Percentiles rank a stretch among this genome's conserved stretches.
These are phyloP conservation scores for Tinamus major DNA, from an alignment of 2,797 vertebrate genomes.

Conservation along the genomic window DNA sequence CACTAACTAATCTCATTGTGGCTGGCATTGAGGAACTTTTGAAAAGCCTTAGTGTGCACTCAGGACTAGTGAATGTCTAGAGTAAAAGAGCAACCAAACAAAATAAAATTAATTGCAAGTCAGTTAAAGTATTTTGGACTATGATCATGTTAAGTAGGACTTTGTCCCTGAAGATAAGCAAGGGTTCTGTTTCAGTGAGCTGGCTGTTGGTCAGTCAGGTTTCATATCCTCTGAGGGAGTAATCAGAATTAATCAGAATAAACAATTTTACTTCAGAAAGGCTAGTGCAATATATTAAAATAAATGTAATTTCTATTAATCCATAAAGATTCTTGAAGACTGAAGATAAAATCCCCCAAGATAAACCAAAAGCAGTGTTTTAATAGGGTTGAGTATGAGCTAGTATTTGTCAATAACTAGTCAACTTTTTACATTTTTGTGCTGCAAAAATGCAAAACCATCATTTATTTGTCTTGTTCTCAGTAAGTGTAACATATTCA, in stretches of 20 bases:
- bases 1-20: neutral
- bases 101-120: neutral
- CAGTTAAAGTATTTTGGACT: neutral
- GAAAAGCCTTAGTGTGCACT: neutral
- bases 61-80: neutral
- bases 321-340: neutral
- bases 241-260: neutral
- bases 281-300: neutral
- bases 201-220: neutral
- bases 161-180: neutral
- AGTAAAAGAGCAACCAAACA: neutral
- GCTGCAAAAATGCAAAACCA: neutral
- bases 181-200: neutral
- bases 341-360: neutral
- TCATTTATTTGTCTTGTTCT: neutral
- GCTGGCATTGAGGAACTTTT: neutral
- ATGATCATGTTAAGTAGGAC: neutral
- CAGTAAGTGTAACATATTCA: neutral
- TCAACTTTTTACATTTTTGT: neutral
- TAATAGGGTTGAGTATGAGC: neutral
- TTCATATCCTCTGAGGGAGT: neutral
- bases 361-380: neutral
- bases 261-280: neutral
- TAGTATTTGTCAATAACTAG: neutral
- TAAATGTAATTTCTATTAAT: neutral